Base-by-base conservation (phyloP, 2,888 invertebrate genomes). In the Monopis laevigella region DNA sequence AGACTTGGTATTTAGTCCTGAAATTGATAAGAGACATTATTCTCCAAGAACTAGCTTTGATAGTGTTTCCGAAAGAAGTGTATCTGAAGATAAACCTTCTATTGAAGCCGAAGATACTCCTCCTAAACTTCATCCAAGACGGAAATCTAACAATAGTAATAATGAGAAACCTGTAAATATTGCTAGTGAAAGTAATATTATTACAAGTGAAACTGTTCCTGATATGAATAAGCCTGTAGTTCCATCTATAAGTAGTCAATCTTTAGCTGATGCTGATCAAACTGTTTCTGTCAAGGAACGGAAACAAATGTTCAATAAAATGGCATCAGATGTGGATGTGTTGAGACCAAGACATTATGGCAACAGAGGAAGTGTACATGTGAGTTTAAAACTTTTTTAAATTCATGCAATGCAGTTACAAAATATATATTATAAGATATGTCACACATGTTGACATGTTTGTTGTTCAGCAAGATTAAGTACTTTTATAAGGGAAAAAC, bases 211-310 rank as follows among this genome's bases (percentile, higher is more conserved):
- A 5, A 17, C 17, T 4, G 32, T 19, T 21, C 10, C 8, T n/a
- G 24, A 38, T 11, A 10, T 17, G 3, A 21, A 29, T 29, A 11
- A 29, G 5, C 4, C 7, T 29, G 5, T 29, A 11, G 7, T 21
- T 11, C 13, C 21, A 12, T 19, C 36, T 3, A n/a, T 13, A 21
- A 36, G 36, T 36, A 36, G 3, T 4, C 19, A 12, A 2, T 36
- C 36, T 6, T 21, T 36, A 11, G 19, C 21, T 45, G 86, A 86
- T 53, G 17, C 14, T 39, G 39, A 39, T 27, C 85, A 86, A 52
- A 84, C 87, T 55, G 87, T 95, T 47, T 95, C 93, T 55, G 96
- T 97, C 7, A 94, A 92, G 62, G 96, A 97, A 66, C 85, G 94
- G 45, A 93, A 93, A 57, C 90, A 92, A 74, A 94, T 94, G 75